These are phyloP conservation scores for Aphidius gifuensis DNA, from an alignment of 1,140 invertebrate genomes.

Conservation along the genomic window DNA sequence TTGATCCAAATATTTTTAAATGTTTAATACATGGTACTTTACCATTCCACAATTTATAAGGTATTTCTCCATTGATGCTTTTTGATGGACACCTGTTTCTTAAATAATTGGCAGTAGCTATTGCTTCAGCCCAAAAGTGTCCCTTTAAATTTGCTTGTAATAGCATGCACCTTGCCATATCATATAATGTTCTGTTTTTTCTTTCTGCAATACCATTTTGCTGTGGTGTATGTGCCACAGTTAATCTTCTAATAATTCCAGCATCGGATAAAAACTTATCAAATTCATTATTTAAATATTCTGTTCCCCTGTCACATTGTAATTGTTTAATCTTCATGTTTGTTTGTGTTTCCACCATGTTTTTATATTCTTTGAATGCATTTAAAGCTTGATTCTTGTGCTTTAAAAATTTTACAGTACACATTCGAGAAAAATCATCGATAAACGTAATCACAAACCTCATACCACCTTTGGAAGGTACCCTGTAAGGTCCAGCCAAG, in stretches of 20 bases:
- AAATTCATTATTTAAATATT: constrained; percentile 38
- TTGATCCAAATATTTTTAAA: constrained; percentile 2
- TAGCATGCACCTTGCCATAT: constrained; percentile 26
- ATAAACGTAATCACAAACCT: constrained; percentile 32
- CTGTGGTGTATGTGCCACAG: constrained; percentile 38
- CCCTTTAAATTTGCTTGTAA: background rate
- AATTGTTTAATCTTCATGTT: constrained; percentile 34
- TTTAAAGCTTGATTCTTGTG: constrained; percentile 39
- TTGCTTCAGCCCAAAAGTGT: background rate
- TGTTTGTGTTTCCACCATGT: constrained; percentile 40
- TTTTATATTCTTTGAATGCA: constrained; percentile 37
- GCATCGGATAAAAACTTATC: constrained; percentile 32
- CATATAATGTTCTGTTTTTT: constrained; percentile 43
- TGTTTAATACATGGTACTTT: background rate
- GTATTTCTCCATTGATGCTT: background rate
- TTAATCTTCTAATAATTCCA: constrained; percentile 42
- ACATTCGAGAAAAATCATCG: constrained; percentile 31
- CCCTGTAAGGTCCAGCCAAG: constrained; percentile 40
- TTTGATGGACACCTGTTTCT: constrained; percentile 4
- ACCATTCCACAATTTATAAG: constrained; percentile 4
- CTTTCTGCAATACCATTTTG: constrained; percentile 43
- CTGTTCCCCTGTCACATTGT: constrained; percentile 41
- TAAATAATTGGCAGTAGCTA: constrained; percentile 8
- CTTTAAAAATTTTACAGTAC: constrained; percentile 44
- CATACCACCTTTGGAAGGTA: constrained; percentile 17